phyloP scores from a whole-genome alignment of 53 echinoderm and acorn worm species.

The Stichopus horrens region DNA sequence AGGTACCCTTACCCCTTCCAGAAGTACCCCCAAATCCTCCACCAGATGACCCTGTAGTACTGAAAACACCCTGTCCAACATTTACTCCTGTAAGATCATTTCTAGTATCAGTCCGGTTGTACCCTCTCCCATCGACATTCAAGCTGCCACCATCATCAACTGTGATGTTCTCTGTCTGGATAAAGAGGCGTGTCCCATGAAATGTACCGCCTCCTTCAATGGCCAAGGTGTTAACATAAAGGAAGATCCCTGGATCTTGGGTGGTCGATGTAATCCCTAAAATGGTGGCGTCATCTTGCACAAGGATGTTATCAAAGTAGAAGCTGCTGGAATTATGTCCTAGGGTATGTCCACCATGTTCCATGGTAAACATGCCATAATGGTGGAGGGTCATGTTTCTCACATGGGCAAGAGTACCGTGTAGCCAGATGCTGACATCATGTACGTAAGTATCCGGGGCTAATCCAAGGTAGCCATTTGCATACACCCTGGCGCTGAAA shows the following conservation, averaged over 20 bases:
- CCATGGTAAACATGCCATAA: conserved; percentile 79
- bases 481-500: conserved; percentile 82
- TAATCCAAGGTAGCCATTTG: conserved; percentile 76
- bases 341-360: conserved; percentile 75
- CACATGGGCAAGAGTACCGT: conserved; percentile 72
- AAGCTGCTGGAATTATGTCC: conserved; percentile 66
- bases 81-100: conserved; percentile 59
- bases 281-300: conserved; percentile 69
- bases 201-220: conserved; percentile 81
- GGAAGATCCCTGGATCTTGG: conserved; percentile 40
- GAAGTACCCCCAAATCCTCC: conserved; percentile 88
- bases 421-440: conserved; percentile 85
- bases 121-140: conserved; percentile 66
- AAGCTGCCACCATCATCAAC: conserved; percentile 87
- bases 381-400: conserved; percentile 70
- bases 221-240: conserved; percentile 4
- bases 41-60: conserved; percentile 69
- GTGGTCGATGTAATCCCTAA: conserved; percentile 69
- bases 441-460: conserved; percentile 85
- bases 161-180: conserved; percentile 67
- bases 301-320: conserved; percentile 61
- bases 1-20: conserved; percentile 68
- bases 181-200: conserved; percentile 65
- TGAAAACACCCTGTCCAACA: conserved; percentile 62
- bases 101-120: conserved; percentile 57